Evolutionary conservation across 2,888 invertebrate species (phyloP).

Genomic region (Zygaena filipendulae): DNA sequence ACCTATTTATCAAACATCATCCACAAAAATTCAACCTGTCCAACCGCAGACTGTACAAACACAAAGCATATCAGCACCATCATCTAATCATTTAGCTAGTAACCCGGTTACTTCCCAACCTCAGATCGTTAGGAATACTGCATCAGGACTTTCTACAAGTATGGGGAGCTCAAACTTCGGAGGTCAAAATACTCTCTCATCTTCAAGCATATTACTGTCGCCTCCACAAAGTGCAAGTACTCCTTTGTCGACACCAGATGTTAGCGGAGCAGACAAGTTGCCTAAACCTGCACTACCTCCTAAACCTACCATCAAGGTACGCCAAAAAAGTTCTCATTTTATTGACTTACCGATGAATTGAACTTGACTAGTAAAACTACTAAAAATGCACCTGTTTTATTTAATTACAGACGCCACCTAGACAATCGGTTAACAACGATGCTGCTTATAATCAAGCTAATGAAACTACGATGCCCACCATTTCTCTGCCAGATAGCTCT

Average conservation of each 20-base stretch:
- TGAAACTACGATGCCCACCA: constrained; percentile 40
- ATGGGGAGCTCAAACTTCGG: constrained; percentile 50
- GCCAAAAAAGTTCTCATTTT: constrained; percentile 3
- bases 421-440: constrained; percentile 58
- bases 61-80: constrained; percentile 40
- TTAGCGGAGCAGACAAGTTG: constrained; percentile 61
- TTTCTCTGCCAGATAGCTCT: constrained; percentile 39
- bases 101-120: constrained; percentile 56
- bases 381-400: not conserved
- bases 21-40: constrained; percentile 83
- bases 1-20: constrained; percentile 83
- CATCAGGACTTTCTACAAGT: constrained; percentile 58
- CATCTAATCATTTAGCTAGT: constrained; percentile 56
- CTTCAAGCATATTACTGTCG: constrained; percentile 60
- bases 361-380: too few relatives aligned
- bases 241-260: constrained; percentile 65
- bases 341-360: not conserved
- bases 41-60: constrained; percentile 78
- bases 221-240: constrained; percentile 73
- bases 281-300: constrained; percentile 84
- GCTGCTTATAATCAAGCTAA: constrained; percentile 34
- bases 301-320: constrained; percentile 78
- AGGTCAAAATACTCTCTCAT: constrained; percentile 45
- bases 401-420: constrained; percentile 56
- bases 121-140: constrained; percentile 62